phyloP scores from a whole-genome alignment of 2,797 vertebrate species.

The Somateria mollissima region DNA sequence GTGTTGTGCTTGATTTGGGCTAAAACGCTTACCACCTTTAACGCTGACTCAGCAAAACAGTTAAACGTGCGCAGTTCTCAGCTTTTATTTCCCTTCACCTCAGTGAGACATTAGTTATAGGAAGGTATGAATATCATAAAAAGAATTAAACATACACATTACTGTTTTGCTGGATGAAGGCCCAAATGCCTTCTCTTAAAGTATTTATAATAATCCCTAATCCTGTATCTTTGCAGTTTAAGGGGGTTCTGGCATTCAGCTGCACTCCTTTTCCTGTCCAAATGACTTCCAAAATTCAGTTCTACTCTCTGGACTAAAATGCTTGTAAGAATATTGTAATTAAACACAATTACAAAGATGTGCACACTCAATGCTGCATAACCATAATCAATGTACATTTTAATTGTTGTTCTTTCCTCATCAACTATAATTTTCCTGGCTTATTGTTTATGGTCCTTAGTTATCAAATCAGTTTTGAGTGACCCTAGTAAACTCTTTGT shows the following conservation, averaged over 20 bases:
- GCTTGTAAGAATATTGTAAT: rapidly evolving
- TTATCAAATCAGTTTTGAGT: not conserved
- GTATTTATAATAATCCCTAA: not conserved
- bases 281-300: conserved; percentile 8
- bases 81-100: not conserved
- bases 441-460: not conserved
- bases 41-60: not conserved
- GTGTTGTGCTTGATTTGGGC: not conserved
- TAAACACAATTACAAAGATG: conserved; percentile 23
- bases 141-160: not conserved
- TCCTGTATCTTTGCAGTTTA: not conserved
- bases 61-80: not conserved
- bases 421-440: not conserved
- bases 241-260: not conserved
- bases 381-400: not conserved
- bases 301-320: not conserved
- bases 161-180: not conserved
- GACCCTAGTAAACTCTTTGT: rapidly evolving
- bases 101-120: not conserved
- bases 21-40: not conserved
- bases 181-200: not conserved
- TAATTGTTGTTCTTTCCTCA: not conserved
- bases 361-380: not conserved
- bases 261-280: not conserved
- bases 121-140: not conserved